Conservation (phyloP, 2,113 vertebrate species). For the Cariama cristata region DNA sequence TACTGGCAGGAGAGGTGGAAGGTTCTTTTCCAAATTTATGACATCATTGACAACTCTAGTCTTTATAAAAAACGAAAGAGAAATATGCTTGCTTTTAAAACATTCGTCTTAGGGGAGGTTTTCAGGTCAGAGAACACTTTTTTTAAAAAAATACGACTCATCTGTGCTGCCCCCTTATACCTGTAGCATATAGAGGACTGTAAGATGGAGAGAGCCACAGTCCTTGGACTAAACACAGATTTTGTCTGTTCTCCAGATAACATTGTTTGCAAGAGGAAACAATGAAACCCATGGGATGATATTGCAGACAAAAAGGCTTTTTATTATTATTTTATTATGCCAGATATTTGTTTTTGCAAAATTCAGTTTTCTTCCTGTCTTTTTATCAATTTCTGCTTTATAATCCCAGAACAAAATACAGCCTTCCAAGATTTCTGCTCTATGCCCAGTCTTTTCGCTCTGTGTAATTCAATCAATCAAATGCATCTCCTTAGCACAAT, state of each 20-base stretch:
- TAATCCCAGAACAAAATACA: not conserved
- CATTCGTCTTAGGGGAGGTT: not conserved
- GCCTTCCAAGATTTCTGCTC: not conserved
- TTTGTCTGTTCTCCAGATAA: not conserved
- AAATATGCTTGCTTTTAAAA: constrained; percentile 33
- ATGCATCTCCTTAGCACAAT: not conserved
- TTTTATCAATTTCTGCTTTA: not conserved
- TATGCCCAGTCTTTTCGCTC: not conserved
- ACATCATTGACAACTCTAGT: not conserved
- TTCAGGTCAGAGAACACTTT: not conserved
- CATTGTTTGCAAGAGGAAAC: not conserved
- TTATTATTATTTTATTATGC: not conserved
- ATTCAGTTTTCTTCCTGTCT: not conserved
- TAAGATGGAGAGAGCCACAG: not conserved
- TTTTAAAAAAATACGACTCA: not conserved
- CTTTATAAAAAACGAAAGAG: not conserved
- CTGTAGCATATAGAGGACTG: not conserved
- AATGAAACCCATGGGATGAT: not conserved
- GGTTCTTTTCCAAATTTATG: not conserved
- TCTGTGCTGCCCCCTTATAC: not conserved
- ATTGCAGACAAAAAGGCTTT: not conserved
- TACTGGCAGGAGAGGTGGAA: not conserved
- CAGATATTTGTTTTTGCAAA: not conserved
- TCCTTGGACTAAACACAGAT: not conserved
- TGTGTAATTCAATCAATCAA: not conserved